Evolutionary conservation across 2,888 invertebrate genomes (phyloP).

Genomic region (Smittia sp.): DNA sequence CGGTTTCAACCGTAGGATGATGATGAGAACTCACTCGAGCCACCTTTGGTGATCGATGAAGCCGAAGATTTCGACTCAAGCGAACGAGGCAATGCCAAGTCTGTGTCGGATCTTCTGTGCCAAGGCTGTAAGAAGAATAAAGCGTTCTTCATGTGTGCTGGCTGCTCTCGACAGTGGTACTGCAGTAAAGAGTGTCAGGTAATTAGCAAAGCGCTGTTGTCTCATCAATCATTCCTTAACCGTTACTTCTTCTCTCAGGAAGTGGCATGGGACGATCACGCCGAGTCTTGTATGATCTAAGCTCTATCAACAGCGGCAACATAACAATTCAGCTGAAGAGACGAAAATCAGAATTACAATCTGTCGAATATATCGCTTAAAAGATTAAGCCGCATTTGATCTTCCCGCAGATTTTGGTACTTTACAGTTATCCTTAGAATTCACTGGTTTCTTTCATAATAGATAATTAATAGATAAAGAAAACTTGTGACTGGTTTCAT

Average conservation of each 20-base stretch:
- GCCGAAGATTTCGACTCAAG: constrained; percentile 53
- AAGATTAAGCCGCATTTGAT: not conserved
- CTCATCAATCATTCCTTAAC: not conserved
- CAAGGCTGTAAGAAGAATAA: constrained; percentile 80
- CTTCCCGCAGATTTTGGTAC: not conserved
- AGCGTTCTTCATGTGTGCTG: constrained; percentile 85
- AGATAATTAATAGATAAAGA: too few species aligned
- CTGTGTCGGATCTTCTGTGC: constrained; percentile 62
- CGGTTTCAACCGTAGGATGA: constrained; percentile 46
- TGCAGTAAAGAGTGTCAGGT: constrained; percentile 93
- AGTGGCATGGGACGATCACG: constrained; percentile 83
- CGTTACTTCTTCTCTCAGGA: constrained; percentile 56
- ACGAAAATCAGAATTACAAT: too few species aligned
- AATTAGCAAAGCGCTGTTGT: constrained; percentile 44
- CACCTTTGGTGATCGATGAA: constrained; percentile 61
- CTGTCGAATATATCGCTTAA: too few species aligned
- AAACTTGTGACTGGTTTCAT: not conserved
- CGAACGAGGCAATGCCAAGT: constrained; percentile 49
- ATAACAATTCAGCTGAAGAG: too few species aligned
- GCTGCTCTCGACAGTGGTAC: constrained; percentile 91
- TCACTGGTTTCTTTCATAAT: too few species aligned
- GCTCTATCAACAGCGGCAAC: too few species aligned
- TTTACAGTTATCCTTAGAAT: too few species aligned
- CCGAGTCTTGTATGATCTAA: constrained; percentile 78
- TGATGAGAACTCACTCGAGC: constrained; percentile 63